These are phyloP conservation scores for Epizoanthus scotinus DNA, from an alignment of 92 coral and sea anemone species.

Conservation along the genomic window DNA sequence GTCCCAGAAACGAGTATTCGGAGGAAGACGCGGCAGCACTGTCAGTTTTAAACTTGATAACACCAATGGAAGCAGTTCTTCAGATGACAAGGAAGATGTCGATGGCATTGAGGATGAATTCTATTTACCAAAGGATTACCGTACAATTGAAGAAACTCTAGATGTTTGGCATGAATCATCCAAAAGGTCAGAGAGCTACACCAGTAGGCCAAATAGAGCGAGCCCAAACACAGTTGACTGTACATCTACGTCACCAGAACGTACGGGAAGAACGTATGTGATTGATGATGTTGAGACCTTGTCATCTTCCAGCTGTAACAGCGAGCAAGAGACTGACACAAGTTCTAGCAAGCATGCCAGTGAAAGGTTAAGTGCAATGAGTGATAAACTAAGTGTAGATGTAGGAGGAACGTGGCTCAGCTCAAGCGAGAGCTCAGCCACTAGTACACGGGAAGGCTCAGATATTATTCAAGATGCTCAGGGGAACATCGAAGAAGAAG, in stretches of 20 bases:
- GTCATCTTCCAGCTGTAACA: constrained; percentile 18
- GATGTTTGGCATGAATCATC: constrained; percentile 81
- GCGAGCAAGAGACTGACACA: constrained; percentile 11
- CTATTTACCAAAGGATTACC: constrained; percentile 63
- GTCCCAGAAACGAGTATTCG: not conserved
- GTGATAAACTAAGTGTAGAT: not conserved
- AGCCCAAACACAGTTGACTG: constrained; percentile 31
- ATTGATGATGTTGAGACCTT: constrained; percentile 3
- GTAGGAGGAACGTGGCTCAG: not conserved
- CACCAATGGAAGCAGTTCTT: constrained; percentile 26
- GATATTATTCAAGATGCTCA: not conserved
- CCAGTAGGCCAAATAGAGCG: constrained; percentile 51
- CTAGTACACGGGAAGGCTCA: too few species aligned
- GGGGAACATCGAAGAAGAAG: not conserved
- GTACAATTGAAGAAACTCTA: constrained; percentile 80
- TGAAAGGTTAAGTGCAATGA: not conserved
- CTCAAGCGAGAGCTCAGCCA: not conserved
- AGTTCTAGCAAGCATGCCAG: constrained; percentile 12
- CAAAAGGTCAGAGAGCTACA: constrained; percentile 50
- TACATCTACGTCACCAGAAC: not conserved
- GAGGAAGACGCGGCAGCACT: constrained; percentile 52
- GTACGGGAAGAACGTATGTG: not conserved
- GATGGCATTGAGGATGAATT: constrained; percentile 40
- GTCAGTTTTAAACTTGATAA: constrained; percentile 71
- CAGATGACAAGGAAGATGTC: constrained; percentile 40